These are phyloP conservation scores for Lepidochrysops patricia DNA, from an alignment of 2,888 invertebrate species.

Conservation along the genomic window DNA sequence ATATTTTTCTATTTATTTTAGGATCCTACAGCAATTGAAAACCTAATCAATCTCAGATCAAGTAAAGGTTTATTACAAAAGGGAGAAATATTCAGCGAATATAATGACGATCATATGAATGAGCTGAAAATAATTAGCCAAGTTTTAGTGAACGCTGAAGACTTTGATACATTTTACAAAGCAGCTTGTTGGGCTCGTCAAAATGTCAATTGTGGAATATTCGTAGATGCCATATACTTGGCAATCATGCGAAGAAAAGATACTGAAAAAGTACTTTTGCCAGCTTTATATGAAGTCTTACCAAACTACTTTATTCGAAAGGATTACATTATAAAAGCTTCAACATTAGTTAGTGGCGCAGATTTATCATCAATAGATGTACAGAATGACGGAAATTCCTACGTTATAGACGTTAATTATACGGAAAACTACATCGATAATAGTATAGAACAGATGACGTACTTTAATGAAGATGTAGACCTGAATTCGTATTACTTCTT, in stretches of 20 bases:
- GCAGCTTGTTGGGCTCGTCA: conserved; percentile 75
- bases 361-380: conserved; percentile 39
- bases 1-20: conserved; percentile 33
- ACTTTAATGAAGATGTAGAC: conserved; percentile 83
- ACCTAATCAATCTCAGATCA: conserved; percentile 38
- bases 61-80: conserved; percentile 43
- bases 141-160: conserved; percentile 71
- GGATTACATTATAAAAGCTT: conserved; percentile 70
- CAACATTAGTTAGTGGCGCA: conserved; percentile 41
- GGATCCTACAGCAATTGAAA: conserved; percentile 42
- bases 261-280: conserved; percentile 72
- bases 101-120: conserved; percentile 40
- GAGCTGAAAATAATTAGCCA: conserved; percentile 56
- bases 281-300: conserved; percentile 78
- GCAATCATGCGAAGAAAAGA: conserved; percentile 75
- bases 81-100: conserved; percentile 58
- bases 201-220: conserved; percentile 77
- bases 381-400: conserved; percentile 52
- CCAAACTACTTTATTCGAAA: conserved; percentile 79
- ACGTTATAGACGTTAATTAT: conserved; percentile 53
- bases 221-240: conserved; percentile 75
- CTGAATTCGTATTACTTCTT: conserved; percentile 79
- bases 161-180: conserved; percentile 73
- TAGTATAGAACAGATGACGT: conserved; percentile 75
- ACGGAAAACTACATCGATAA: conserved; percentile 51